phyloP scores from a whole-genome alignment of 2,113 vertebrate genomes.

The Leucopsar rothschildi region DNA sequence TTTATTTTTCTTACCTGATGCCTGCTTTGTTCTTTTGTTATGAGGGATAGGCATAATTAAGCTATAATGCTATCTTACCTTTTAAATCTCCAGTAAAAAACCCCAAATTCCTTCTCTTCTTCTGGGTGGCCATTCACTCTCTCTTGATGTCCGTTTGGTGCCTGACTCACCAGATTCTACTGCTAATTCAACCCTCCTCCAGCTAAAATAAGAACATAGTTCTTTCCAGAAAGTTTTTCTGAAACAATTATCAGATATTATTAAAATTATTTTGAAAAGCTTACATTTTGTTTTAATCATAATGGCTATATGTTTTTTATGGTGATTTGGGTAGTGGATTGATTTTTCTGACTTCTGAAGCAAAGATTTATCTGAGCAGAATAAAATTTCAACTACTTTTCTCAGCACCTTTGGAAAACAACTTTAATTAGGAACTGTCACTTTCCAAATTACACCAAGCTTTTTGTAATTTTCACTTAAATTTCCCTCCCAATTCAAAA shows the following conservation, averaged over 20 bases:
- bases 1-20: background rate
- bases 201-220: background rate
- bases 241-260: background rate
- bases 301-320: background rate
- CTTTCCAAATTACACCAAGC: background rate
- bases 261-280: background rate
- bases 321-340: background rate
- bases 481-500: background rate
- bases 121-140: background rate
- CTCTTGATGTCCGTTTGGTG: background rate
- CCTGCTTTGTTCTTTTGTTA: background rate
- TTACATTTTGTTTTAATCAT: background rate
- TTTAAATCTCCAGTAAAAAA: background rate
- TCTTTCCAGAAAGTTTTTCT: background rate
- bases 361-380: background rate
- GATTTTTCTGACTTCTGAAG: background rate
- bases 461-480: background rate
- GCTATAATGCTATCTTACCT: background rate
- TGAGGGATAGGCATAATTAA: background rate
- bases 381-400: background rate
- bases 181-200: background rate
- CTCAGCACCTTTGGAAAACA: background rate
- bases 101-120: background rate
- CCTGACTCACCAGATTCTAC: background rate
- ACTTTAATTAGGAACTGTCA: background rate